Base-by-base conservation (phyloP, 2,797 vertebrate genomes). In the Rhinophrynus dorsalis region DNA sequence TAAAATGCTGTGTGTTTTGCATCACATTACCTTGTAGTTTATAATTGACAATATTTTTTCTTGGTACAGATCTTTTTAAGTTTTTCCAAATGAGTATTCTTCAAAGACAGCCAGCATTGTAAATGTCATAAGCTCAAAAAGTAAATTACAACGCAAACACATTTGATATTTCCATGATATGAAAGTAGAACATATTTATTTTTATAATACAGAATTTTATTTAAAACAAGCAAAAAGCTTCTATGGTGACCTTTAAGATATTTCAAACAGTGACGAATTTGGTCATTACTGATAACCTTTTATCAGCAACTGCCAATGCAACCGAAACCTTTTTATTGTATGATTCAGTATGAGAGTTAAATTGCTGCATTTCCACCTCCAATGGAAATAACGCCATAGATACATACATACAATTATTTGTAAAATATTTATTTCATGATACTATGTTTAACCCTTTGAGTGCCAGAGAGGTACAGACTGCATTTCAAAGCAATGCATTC, bases 271-370 rank as follows among this genome's bases (percentile, higher is more conserved):
- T 90, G 89, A 88, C 82, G 80, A 87, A 92, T 91, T 83, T 86
- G 89, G 90, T 91, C 89, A 92, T 93, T 94, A 93, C 86, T 90
- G 89, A 84, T 90, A 93, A 92, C 90, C 90, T 92, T 92, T 92
- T 80, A 84, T 84, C 73, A 75, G 78, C 75, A 79, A 82, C 81
- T 69, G 72, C 75, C 77, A 81, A 77, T 75, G 78, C 83, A 75
- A 59, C 20, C 11, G 77, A 82, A 80, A 82, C 76, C 83, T 83
- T 77, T 74, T 65, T 68, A 56, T 80, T 76, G 68, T 80, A 81
- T 88, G 78, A 50, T 59, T 80, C 60, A 74, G 54, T 17, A 61
- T 29, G 32, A 50, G 74, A 27, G 8, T 40, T 52, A 51, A 40
- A 52, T 9, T 17, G 26, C 17, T 38, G 26, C 24, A 68, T 51